Evolutionary conservation across 2,113 vertebrate species (phyloP).

Genomic region (Limnothrissa miodon): DNA sequence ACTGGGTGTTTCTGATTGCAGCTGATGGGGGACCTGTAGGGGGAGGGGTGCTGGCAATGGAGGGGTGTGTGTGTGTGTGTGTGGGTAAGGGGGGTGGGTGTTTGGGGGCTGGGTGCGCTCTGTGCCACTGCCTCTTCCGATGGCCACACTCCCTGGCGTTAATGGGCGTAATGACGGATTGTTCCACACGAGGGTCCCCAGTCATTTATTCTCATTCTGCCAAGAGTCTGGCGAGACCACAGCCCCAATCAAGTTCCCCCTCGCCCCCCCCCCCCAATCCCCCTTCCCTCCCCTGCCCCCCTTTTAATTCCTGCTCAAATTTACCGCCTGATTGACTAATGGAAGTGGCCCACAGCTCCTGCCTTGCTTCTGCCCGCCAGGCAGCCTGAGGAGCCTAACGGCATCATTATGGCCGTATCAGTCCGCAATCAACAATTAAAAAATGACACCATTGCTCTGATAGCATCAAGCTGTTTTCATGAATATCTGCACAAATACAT

Average conservation of each 20-base stretch:
- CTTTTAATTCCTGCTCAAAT: slow-evolving; percentile 85
- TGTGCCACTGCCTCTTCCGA: slow-evolving; percentile 63
- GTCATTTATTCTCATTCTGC: slow-evolving; percentile 91
- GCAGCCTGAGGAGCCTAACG: slow-evolving; percentile 68
- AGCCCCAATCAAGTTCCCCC: slow-evolving; percentile 77
- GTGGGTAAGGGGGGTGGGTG: slow-evolving; percentile 16
- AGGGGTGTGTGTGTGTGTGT: slow-evolving; percentile 49
- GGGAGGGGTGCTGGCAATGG: not conserved
- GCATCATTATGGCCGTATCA: slow-evolving; percentile 81
- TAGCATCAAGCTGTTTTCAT: not conserved
- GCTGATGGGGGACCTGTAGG: not conserved
- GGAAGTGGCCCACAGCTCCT: slow-evolving; percentile 69
- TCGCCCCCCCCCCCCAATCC: slow-evolving; percentile 34
- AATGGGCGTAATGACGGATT: slow-evolving; percentile 92
- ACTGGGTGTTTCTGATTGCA: not conserved
- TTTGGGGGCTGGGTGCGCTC: slow-evolving; percentile 46
- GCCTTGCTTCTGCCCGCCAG: not conserved
- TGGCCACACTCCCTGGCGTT: slow-evolving; percentile 73
- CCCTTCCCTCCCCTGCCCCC: slow-evolving; percentile 35
- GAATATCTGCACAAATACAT: not conserved
- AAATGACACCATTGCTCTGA: slow-evolving; percentile 71
- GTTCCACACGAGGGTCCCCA: slow-evolving; percentile 79
- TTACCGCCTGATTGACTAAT: slow-evolving; percentile 86
- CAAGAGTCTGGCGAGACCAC: slow-evolving; percentile 79
- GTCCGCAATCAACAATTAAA: slow-evolving; percentile 88